Conservation (phyloP, 2,113 vertebrate genomes). For the Mirounga angustirostris region DNA sequence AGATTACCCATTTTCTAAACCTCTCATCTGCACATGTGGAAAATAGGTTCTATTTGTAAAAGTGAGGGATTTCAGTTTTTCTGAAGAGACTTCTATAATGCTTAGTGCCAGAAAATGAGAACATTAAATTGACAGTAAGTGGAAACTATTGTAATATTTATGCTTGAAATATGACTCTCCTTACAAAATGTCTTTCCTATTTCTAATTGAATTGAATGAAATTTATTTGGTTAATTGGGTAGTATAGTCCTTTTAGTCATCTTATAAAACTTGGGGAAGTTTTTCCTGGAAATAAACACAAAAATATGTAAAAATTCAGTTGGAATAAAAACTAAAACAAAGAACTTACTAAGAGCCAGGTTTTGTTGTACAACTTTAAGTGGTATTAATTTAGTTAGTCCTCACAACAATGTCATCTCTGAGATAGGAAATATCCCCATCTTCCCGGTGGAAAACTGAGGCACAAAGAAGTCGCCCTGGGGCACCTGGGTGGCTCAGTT, state of each 20-base stretch:
- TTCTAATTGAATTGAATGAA: neutral
- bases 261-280: neutral
- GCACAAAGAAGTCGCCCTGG: neutral
- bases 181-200: neutral
- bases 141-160: neutral
- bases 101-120: neutral
- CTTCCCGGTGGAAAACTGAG: neutral
- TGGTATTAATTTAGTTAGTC: neutral
- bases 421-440: neutral
- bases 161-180: neutral
- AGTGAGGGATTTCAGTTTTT: neutral
- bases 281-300: neutral
- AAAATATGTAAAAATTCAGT: neutral
- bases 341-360: neutral
- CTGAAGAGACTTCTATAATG: neutral
- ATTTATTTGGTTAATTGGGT: neutral
- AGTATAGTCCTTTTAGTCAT: neutral
- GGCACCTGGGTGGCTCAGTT: no score
- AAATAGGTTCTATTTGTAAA: neutral
- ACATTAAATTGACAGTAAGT: neutral
- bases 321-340: neutral
- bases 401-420: neutral
- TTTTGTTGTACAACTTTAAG: neutral
- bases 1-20: neutral
- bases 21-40: neutral